Evolutionary conservation across 2,113 vertebrate species (phyloP), one percentile per base, ranked within the genome.

Genomic region (Sander vitreus): DNA sequence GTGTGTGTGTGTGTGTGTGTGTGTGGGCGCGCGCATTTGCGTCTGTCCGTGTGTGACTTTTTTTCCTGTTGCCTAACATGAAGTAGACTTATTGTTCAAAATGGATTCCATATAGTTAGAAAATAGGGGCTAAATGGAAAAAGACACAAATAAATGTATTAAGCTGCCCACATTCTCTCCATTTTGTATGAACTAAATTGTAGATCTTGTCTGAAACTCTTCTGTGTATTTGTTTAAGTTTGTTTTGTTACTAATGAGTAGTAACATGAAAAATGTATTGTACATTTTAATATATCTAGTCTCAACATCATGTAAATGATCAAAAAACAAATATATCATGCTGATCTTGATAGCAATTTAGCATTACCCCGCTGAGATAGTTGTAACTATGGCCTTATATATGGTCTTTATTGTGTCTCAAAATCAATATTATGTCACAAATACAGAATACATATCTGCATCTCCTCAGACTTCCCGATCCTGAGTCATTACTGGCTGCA

Each of bases 51-150:
- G 23, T 57, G 60, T 64, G 33, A 43, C 39, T 43, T 43, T 43
- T 39, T 43, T 43, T 43, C 9, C 39, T 45, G 50, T 53, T 57
- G 19, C 19, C 36, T 30, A 13, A 64, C 57, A 69, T 2, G 14
- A 68, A 36, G 43, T 27, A 27, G 21, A 65, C 23, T 19, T 63
- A 48, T n/a, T 71, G 60, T 63, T 73, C 13, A 70, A 76, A 59
- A 73, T 48, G 21, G 16, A 59, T 51, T 25, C 55, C 25, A 58
- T n/a, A 58, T 50, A 82, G 48, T 33, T 59, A 19, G 27, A 67
- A 33, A 64, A 58, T 63, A 18, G 10, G 13, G 14, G 23, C 47
- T 53, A 5, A 76, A 48, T 53, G 47, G 36, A 76, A 73, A 63
- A 70, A 16, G 21, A 19, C 18, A 23, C 57, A 19, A 33, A 59